Base-by-base conservation (phyloP, 2,797 vertebrate species). In the Triplophysa yarkandensis region DNA sequence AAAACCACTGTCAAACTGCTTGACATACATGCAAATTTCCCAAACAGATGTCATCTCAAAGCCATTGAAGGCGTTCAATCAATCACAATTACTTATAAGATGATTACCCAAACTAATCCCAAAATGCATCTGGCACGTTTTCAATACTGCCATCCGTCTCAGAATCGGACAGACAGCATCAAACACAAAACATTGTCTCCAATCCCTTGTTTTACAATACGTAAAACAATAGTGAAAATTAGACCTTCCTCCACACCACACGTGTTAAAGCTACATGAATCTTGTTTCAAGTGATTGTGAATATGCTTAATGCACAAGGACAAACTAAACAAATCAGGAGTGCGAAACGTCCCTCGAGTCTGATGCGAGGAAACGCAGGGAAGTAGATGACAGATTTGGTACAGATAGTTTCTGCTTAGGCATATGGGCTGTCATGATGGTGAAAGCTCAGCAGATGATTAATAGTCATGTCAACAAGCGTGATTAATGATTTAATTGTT, bases 71-170 rank as follows among this genome's bases (percentile, higher is more conserved):
- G 43, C 62, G 13, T 71, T 72, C 73, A 60, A 71, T 73, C 63
- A 62, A 78, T 78, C 44, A 32, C 60, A 44, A 78, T 66, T 39
- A 67, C 63, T 52, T 61, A 73, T 60, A 52, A 62, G 44, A 72
- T 66, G 58, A 68, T 66, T 73, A 72, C 28, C 70, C 62, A 36
- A 19, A 62, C 46, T 41, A 66, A 61, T 54, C 61, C 54, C 23
- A 41, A 32, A 67, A 36, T 61, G 25, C 30, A 67, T 54, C 19
- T 73, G 76, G 69, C 76, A 73, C 30, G 55, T 78, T 66, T 25
- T 46, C 69, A 78, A 73, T 78, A 78, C 36, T 50, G 19, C 21
- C 48, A 64, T 46, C 16, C 6, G 0, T 28, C 0, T 25, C 36
- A 34, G 27, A 74, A 57, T 46, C 7, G 3, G 41, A 11, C 21